Evolutionary conservation across 2,888 invertebrate genomes (phyloP), one percentile per base, ranked within the genome.

Genomic region (Eutolmus rufibarbis): DNA sequence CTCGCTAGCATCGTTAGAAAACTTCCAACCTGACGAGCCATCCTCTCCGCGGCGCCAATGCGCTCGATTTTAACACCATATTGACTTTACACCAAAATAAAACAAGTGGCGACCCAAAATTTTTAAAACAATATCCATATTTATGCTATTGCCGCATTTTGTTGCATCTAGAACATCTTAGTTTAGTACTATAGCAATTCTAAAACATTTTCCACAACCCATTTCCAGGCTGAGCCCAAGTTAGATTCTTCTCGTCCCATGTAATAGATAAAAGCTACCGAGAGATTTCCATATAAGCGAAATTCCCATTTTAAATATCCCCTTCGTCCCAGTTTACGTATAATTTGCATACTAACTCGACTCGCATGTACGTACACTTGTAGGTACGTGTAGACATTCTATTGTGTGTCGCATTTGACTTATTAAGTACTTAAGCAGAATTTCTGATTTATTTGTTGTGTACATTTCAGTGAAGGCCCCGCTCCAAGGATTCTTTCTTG

Each of bases 301-400:
- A 79, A 79, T 79, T 78, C 79, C 79, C 79, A 79, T 79, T 79
- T 79, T 79, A 79, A 79, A 79, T 79, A 79, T 79, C 79, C 28
- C 66, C 66, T 46, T n/a, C 79, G 46, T 34, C 79, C 79, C 79
- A 79, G 51, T 79, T 78, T 79, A 51, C 40, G 79, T 79, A 79
- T 79, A 46, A 79, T 79, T 79, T 79, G 56, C 79, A 79, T 51
- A 28, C 79, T 51, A 34, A 51, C 51, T 79, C 51, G 79, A 31
- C 46, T 46, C 16, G 46, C 51, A 79, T 79, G 79, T 79, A 34
- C 51, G 79, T 79, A 79, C 79, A 79, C 51, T 40, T 78, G 78
- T 78, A 78, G 40, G 43, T 78, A 79, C 79, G 79, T 79, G 79
- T 51, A 79, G 51, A 79, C 79, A 79, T 46, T 23, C 79, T 34